Evolutionary conservation across 1,140 invertebrate species (phyloP), one percentile per base, ranked within the genome.

Genomic region (Aphelinus certus): DNA sequence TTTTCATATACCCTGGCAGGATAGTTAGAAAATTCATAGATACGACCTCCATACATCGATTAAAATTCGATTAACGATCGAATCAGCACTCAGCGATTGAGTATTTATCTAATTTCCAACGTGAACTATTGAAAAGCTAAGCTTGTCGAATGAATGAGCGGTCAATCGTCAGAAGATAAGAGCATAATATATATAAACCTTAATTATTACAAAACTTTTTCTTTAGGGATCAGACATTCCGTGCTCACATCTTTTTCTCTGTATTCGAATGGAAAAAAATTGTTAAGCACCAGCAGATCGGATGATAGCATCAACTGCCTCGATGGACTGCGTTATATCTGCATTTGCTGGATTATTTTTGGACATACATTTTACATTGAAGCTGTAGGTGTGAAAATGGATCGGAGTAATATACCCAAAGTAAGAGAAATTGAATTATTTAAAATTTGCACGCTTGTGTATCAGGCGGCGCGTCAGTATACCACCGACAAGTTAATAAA

Each of bases 341-440:
- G 89, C 61, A 90, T 90, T 49, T 81, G 87, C 3, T 91, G 90
- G 89, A 88, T 91, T 7, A 83, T 91, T 10, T 81, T 86, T 43
- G 89, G 87, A 3, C 90, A 91, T 72, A 83, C 81, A 1, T 68
- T 82, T 67, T 86, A 83, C 61, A 62, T 70, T 2, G 78, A 82
- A 63, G 74, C 73, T 3, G 64, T 81, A 4, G 78, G 80, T 6
- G 75, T 80, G 3, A 82, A 84, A 62, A 79, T 84, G 65, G 76
- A 85, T 45, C 75, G 84, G 1, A 78, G 45, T 42, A 48, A 73
- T 2, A 71, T 85, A 7, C 49, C 76, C 10, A 77, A 65, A 68
- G 84, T 85, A 64, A 77, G 47, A 6, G 45, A 45, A 63, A 53
- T 9, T 4, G 9, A 53, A 53, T 53, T 53, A 6, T 53, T 53